These are phyloP conservation scores for Meandrusa payeni DNA, from an alignment of 2,888 invertebrate genomes.

Conservation along the genomic window DNA sequence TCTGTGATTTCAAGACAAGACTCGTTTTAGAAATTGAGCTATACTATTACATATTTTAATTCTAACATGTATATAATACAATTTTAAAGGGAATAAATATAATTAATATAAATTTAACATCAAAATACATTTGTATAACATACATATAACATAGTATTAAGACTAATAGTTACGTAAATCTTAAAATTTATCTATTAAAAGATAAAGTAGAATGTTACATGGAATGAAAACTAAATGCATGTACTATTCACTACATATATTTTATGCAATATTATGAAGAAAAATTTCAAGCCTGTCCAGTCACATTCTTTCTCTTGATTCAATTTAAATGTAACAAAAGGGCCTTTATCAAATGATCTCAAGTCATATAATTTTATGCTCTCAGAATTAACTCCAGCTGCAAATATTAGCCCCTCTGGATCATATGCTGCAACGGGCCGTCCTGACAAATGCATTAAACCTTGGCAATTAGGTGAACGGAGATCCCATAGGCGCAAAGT, in stretches of 20 bases:
- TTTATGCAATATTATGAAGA: slow-evolving; percentile 21
- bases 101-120: too few species aligned
- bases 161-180: slow-evolving; percentile 18
- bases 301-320: slow-evolving; percentile 98
- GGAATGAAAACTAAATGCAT: slow-evolving; percentile 33
- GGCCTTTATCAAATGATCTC: slow-evolving; percentile 98
- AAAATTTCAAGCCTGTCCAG: slow-evolving; percentile 91
- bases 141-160: slow-evolving; percentile 16
- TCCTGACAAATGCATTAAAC: slow-evolving; percentile 97
- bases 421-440: slow-evolving; percentile 99
- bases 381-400: slow-evolving; percentile 98
- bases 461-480: slow-evolving; percentile 98
- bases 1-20: too few species aligned
- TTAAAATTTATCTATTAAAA: slow-evolving; percentile 23
- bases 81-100: too few species aligned
- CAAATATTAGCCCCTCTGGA: slow-evolving; percentile 98
- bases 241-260: slow-evolving; percentile 27
- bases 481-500: slow-evolving; percentile 98
- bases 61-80: too few species aligned
- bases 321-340: slow-evolving; percentile 97
- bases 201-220: slow-evolving; percentile 28
- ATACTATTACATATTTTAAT: too few species aligned
- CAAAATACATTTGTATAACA: too few species aligned
- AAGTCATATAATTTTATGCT: slow-evolving; percentile 98
- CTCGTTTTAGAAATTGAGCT: too few species aligned